Evolutionary conservation across 1,140 invertebrate genomes (phyloP).

Genomic region (Bombus ignitus): DNA sequence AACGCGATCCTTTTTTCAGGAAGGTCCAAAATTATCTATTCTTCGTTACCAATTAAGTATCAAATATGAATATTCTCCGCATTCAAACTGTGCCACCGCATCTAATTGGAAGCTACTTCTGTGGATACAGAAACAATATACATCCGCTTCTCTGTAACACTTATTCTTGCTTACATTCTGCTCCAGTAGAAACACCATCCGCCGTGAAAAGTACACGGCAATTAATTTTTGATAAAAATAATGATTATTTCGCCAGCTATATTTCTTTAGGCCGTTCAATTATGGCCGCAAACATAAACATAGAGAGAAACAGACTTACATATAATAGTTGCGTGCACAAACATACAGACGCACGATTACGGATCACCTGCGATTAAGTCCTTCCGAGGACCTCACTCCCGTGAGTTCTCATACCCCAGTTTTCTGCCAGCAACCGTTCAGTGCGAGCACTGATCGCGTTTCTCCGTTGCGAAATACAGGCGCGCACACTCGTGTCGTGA

Average conservation of each 20-base stretch:
- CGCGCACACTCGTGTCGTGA: slow-evolving; percentile 22
- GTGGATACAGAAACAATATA: slow-evolving; percentile 8
- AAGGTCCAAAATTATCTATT: background rate
- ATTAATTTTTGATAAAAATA: slow-evolving; percentile 37
- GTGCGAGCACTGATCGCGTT: slow-evolving; percentile 62
- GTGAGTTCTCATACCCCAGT: slow-evolving; percentile 72
- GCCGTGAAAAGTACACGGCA: slow-evolving; percentile 22
- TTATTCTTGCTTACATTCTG: slow-evolving; percentile 12
- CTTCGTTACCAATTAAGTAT: background rate
- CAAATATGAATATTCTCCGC: background rate
- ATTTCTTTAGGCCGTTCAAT: background rate
- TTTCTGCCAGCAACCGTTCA: slow-evolving; percentile 71
- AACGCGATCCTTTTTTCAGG: background rate
- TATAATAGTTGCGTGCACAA: background rate
- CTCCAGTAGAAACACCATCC: background rate
- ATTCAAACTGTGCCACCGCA: background rate
- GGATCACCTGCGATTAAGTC: slow-evolving; percentile 61
- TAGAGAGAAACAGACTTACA: background rate
- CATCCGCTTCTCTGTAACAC: slow-evolving; percentile 27
- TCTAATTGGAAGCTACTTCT: background rate
- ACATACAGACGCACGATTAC: slow-evolving; percentile 14
- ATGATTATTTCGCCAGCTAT: background rate
- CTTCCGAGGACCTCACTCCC: slow-evolving; percentile 64
- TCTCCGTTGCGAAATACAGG: slow-evolving; percentile 61
- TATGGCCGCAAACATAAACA: too few relatives aligned